Base-by-base conservation (phyloP, 2,888 invertebrate species). In the Drosophila fulvimacula region DNA sequence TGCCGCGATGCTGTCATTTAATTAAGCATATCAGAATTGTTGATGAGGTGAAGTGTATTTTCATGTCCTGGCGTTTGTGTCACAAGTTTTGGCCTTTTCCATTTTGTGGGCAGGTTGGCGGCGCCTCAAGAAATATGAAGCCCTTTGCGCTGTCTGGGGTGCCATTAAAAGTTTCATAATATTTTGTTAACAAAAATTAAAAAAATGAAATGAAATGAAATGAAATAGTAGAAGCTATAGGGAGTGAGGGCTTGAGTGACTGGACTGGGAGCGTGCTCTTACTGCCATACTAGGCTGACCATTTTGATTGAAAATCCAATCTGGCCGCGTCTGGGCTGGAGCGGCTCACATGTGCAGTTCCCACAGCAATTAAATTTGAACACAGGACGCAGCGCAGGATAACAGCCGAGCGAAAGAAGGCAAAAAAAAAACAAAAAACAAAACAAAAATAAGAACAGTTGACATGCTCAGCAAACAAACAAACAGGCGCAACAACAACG, bases 281-380 rank as follows among this genome's bases (percentile, higher is more conserved):
- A 39, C 67, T 58, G 60, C 46, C 62, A 62, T 24, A 11, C 52
- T 57, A 69, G 69, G 60, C 73, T 71, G 88, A 76, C 69, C 83
- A 83, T 86, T 86, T 84, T 83, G 86, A 88, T 84, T 86, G 88
- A 84, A 84, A 84, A 88, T 87, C 78, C 83, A 84, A 84, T 84
- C 88, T 86, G 86, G 63, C 60, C 65, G 75, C 65, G 77, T 62
- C 70, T 69, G 82, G 61, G 82, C 78, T 81, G 86, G 82, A 85
- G 83, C 76, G 79, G 82, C 76, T 90, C 92, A 92, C 83, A 88
- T 92, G 92, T 89, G 88, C 78, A 86, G 90, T 92, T 92, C 91
- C 92, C 92, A 92, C 91, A 92, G 91, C 91, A 92, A 92, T 92
- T 92, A 92, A 91, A 92, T 90, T 88, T 85, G 82, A 79, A 81